Evolutionary conservation across 2,113 vertebrate species (phyloP).

Genomic region (Lasiurus cinereus): DNA sequence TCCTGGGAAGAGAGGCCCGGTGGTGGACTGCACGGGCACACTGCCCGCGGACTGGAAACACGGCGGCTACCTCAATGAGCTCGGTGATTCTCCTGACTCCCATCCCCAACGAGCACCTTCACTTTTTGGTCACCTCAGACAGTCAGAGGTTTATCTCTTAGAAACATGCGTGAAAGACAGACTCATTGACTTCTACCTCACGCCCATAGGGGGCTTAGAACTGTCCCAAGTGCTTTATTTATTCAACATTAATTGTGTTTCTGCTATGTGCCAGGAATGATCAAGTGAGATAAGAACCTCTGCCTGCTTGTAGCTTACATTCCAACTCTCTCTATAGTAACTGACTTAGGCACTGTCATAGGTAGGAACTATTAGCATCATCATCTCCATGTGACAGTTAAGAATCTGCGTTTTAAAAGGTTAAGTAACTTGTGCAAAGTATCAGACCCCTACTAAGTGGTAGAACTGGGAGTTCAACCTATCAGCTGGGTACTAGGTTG

Average conservation of each 20-base stretch:
- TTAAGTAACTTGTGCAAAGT: background rate
- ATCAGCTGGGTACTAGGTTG: rapidly evolving
- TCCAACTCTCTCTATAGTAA: background rate
- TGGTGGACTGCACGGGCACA: conserved; percentile 91
- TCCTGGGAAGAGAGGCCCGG: conserved; percentile 88
- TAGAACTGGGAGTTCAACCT: background rate
- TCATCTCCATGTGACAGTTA: background rate
- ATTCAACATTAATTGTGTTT: background rate
- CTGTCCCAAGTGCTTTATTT: background rate
- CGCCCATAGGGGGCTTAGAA: background rate
- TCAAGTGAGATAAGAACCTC: background rate
- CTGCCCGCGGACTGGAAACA: conserved; percentile 98
- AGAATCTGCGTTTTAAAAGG: background rate
- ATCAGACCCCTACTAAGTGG: background rate
- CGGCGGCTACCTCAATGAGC: conserved; percentile 93
- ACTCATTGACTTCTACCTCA: background rate
- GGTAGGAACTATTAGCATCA: background rate
- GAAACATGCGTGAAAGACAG: background rate
- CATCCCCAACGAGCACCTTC: rapidly evolving
- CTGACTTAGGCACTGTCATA: background rate
- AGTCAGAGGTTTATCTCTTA: background rate
- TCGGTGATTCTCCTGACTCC: conserved; percentile 87
- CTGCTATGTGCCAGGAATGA: background rate
- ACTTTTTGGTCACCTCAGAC: background rate
- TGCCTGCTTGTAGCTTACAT: background rate